phyloP scores from a whole-genome alignment of 1,140 invertebrate species.

The Stegodyphus dumicola region DNA sequence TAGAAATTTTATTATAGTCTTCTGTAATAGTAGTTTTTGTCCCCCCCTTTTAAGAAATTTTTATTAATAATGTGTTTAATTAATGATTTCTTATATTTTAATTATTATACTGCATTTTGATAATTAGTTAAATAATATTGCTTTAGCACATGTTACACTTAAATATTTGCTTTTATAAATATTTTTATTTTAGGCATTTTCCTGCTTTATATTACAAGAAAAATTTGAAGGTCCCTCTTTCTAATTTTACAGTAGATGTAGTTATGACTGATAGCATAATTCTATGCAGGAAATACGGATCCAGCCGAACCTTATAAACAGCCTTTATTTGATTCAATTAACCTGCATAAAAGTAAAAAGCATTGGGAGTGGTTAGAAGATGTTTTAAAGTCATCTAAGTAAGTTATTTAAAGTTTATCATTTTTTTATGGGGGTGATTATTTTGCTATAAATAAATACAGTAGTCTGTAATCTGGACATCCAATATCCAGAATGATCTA shows the following conservation, averaged over 20 bases:
- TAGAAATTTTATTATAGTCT: no score
- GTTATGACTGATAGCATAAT: constrained; percentile 70
- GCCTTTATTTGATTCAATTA: constrained; percentile 60
- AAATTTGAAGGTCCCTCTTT: constrained; percentile 62
- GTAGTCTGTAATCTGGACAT: no score
- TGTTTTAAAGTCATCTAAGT: constrained; percentile 64
- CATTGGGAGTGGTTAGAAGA: constrained; percentile 70
- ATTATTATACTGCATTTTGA: neutral
- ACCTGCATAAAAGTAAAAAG: constrained; percentile 64
- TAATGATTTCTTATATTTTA: no score
- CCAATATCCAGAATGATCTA: no score
- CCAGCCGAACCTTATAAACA: constrained; percentile 63
- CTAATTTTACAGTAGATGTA: constrained; percentile 66
- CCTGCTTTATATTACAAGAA: constrained; percentile 69
- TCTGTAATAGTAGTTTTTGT: no score
- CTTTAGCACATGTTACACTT: neutral
- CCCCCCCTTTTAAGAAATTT: no score
- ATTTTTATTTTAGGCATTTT: constrained; percentile 66
- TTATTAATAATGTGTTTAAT: no score
- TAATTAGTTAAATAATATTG: neutral
- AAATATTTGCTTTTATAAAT: neutral
- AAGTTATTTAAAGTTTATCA: neutral
- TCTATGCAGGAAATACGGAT: constrained; percentile 69
- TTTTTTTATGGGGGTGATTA: no score
- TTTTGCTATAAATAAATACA: no score